phyloP scores from a whole-genome alignment of 2,113 vertebrate genomes.

The Rhea pennata region DNA sequence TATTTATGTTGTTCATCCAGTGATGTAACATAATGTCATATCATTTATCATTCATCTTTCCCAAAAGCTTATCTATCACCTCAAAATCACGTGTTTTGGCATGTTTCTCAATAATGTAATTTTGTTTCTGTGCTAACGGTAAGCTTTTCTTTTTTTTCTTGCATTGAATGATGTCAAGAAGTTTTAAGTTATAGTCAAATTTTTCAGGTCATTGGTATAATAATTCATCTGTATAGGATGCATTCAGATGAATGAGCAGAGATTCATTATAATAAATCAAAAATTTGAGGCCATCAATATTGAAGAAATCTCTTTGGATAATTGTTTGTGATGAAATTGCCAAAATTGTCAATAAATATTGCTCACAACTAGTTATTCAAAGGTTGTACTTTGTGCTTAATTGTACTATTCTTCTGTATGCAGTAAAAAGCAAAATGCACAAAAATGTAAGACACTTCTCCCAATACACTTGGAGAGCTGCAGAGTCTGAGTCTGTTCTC shows the following conservation, averaged over 20 bases:
- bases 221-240: background rate
- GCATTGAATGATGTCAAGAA: background rate
- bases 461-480: fast-evolving
- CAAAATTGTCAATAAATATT: background rate
- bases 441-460: background rate
- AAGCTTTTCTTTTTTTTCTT: background rate
- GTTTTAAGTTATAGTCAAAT: background rate
- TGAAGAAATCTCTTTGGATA: background rate
- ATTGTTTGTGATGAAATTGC: background rate
- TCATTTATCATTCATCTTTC: background rate
- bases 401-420: background rate
- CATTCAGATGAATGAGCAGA: background rate
- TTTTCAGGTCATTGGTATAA: background rate
- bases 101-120: background rate
- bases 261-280: background rate
- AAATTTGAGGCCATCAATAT: background rate
- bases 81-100: background rate
- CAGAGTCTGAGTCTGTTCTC: fast-evolving
- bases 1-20: background rate
- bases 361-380: background rate
- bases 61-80: background rate
- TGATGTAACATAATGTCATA: background rate
- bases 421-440: background rate
- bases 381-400: background rate
- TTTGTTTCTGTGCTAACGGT: background rate